Base-by-base conservation (phyloP, 2,888 invertebrate species). In the Dicyrtomina minuta region DNA sequence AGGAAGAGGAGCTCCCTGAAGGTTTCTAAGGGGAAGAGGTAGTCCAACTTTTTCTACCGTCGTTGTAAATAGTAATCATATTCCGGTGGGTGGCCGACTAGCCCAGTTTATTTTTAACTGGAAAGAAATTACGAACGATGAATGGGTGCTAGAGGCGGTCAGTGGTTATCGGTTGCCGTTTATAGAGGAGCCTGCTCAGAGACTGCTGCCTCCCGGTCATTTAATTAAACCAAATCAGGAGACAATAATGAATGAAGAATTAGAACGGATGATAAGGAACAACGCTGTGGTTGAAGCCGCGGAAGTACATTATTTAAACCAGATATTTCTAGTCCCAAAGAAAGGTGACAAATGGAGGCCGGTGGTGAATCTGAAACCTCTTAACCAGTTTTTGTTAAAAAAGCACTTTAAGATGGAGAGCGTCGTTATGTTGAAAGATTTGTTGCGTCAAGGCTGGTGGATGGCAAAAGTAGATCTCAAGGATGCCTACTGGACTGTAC, bases 401-500 rank as follows among this genome's bases (percentile, higher is more conserved):
- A 51, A 55, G 17, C 70, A 72, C 66, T 72, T 67, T 58, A 72
- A 72, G 43, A 62, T 72, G 67, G 72, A 72, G 51, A 58, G 59
- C 41, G 24, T 55, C 43, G n/a, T 53, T 13, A 49, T 22, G n/a
- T 66, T 66, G 0, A 39, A 49, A 13, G 51, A 62, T 17, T 56
- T 66, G 33, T 13, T 72, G 1, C 26, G 15, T 12, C 17, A 13
- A 41, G 22, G 39, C 27, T 26, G 27, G 33, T 72, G 22, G 27
- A 24, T 72, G 41, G 49, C 51, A n/a, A 70, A 66, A 43, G 49
- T 72, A 39, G 72, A 72, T 62, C 15, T 67, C 8, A 41, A 68
- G 27, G 72, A 72, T 51, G 72, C 72, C 2, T 72, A 72, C 39
- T 49, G 51, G 20, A 13, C 43, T 4, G 56, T 72, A 0, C 66